Evolutionary conservation across 1,140 invertebrate species (phyloP).

Genomic region (Parasteatoda tepidariorum): DNA sequence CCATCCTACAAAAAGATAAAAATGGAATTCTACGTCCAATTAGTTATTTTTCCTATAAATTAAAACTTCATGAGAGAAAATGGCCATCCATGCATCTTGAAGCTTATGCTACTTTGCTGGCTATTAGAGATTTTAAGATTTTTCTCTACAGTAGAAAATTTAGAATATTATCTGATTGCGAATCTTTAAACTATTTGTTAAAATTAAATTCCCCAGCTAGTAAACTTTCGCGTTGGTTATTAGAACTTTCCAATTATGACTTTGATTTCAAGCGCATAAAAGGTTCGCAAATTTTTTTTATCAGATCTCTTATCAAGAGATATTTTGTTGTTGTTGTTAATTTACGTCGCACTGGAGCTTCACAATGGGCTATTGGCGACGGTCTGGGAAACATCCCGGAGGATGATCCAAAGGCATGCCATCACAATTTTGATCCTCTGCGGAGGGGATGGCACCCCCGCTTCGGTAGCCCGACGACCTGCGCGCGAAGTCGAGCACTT

Average conservation of each 20-base stretch:
- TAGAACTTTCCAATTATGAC: too few relatives aligned
- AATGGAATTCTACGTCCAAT: neutral
- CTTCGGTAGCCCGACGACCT: too few relatives aligned
- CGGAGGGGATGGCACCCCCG: too few relatives aligned
- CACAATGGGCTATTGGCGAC: too few relatives aligned
- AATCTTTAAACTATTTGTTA: conserved; percentile 3
- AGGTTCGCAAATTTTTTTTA: neutral
- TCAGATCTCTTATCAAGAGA: neutral
- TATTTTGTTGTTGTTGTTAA: too few relatives aligned
- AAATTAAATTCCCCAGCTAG: too few relatives aligned
- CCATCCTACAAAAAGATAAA: neutral
- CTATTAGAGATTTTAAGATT: neutral
- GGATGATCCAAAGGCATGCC: too few relatives aligned
- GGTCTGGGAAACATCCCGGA: too few relatives aligned
- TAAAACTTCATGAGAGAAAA: neutral
- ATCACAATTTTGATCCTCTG: too few relatives aligned
- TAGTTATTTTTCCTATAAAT: too few relatives aligned
- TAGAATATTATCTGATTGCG: neutral
- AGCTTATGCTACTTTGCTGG: neutral
- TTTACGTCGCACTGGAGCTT: too few relatives aligned
- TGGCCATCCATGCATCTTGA: neutral
- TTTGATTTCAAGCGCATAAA: conserved; percentile 6
- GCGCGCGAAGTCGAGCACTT: too few relatives aligned
- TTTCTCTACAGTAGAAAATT: neutral
- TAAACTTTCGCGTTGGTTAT: neutral